Conservation (phyloP, 2,888 invertebrate species). For the Drosophila cracens region DNA sequence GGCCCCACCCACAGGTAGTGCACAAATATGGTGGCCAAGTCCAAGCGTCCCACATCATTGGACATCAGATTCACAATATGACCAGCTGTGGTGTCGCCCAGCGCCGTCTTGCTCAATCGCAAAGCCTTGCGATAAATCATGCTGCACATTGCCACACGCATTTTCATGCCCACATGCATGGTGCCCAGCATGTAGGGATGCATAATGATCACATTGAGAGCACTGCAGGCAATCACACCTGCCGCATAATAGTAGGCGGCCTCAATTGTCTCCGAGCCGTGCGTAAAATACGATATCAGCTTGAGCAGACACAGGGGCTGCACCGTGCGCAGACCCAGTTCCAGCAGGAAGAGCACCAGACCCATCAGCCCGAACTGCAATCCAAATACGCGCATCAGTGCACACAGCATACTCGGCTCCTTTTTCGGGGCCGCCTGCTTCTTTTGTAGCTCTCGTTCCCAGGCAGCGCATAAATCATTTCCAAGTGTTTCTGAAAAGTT, state of each 20-base stretch:
- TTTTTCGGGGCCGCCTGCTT: constrained; percentile 79
- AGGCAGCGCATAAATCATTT: constrained; percentile 86
- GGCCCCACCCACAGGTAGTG: constrained; percentile 97
- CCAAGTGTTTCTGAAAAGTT: constrained; percentile 85
- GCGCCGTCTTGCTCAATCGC: constrained; percentile 89
- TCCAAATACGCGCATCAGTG: constrained; percentile 87
- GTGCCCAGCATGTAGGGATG: constrained; percentile 95
- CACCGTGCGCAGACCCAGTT: constrained; percentile 87
- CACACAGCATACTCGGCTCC: constrained; percentile 84
- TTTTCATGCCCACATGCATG: constrained; percentile 88
- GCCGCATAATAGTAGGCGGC: constrained; percentile 92
- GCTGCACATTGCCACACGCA: constrained; percentile 89
- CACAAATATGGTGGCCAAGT: constrained; percentile 91
- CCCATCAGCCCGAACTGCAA: constrained; percentile 87
- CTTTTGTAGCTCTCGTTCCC: constrained; percentile 86
- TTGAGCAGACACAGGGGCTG: constrained; percentile 89
- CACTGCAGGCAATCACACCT: constrained; percentile 90
- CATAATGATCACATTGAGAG: constrained; percentile 90
- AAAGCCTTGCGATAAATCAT: constrained; percentile 89
- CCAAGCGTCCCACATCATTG: constrained; percentile 93
- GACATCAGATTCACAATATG: constrained; percentile 95
- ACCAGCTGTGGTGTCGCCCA: constrained; percentile 91
- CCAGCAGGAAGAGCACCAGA: constrained; percentile 87
- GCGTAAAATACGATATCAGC: constrained; percentile 87
- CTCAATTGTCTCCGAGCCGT: constrained; percentile 61